These are phyloP conservation scores for Thecophora atra DNA, from an alignment of 2,888 invertebrate genomes.

Conservation along the genomic window DNA sequence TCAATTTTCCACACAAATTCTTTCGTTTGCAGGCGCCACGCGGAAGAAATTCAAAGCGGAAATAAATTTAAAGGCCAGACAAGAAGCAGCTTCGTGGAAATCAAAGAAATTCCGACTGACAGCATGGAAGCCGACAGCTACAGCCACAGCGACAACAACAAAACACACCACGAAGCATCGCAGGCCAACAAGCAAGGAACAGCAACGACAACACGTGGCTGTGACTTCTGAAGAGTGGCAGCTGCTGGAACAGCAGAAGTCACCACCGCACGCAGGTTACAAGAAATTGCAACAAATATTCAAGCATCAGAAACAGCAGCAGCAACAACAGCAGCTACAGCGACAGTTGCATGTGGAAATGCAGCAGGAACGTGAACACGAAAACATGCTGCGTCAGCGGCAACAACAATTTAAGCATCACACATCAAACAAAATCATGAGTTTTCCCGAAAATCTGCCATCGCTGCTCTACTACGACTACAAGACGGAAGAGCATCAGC, in stretches of 20 bases:
- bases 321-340: conserved; percentile 33
- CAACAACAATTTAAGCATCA: conserved; percentile 40
- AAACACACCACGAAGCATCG: conserved; percentile 47
- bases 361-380: conserved; percentile 42
- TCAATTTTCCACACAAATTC: background rate
- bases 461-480: conserved; percentile 63
- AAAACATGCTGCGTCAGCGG: conserved; percentile 34
- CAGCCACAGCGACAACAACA: conserved; percentile 47
- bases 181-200: conserved; percentile 46
- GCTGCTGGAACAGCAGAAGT: conserved; percentile 36
- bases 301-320: background rate
- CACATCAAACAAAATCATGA: conserved; percentile 58
- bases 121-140: conserved; percentile 48
- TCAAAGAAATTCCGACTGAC: conserved; percentile 39
- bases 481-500: conserved; percentile 63
- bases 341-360: conserved; percentile 34
- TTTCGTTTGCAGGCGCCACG: background rate
- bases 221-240: conserved; percentile 19
- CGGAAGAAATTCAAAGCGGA: conserved; percentile 43
- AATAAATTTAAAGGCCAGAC: conserved; percentile 5
- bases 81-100: conserved; percentile 40
- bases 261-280: conserved; percentile 25
- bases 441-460: conserved; percentile 63
- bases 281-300: background rate
- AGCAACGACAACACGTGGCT: conserved; percentile 34